These are phyloP conservation scores for Carduelis carduelis DNA, from an alignment of 2,797 vertebrate species.

Conservation along the genomic window DNA sequence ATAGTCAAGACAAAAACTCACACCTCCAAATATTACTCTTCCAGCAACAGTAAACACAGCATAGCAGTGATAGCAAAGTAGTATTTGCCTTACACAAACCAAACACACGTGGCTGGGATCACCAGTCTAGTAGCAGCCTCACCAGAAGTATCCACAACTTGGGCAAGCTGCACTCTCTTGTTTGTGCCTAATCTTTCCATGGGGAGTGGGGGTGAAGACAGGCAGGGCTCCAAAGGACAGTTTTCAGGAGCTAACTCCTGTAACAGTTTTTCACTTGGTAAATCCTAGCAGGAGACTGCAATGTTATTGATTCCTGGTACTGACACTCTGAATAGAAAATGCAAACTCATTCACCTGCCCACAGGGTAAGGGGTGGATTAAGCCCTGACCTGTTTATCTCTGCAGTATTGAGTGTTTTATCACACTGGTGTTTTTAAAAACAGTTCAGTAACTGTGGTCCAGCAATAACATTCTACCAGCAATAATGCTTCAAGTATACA, in stretches of 20 bases:
- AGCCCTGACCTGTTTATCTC: not conserved
- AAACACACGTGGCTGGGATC: not conserved
- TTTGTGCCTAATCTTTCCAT: not conserved
- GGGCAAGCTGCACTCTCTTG: not conserved
- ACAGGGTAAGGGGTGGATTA: not conserved
- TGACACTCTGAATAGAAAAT: not conserved
- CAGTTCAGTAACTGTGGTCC: not conserved
- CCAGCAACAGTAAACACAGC: not conserved
- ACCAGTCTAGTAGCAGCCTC: not conserved
- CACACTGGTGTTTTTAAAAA: not conserved
- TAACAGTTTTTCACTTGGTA: not conserved
- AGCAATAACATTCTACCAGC: not conserved
- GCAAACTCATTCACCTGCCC: not conserved
- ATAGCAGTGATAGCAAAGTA: not conserved
- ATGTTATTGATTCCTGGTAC: fast-evolving
- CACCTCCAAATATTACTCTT: not conserved
- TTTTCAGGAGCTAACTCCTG: not conserved
- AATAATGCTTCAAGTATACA: not conserved
- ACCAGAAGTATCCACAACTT: not conserved
- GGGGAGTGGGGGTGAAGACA: not conserved
- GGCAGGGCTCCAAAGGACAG: not conserved
- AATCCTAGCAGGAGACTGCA: not conserved
- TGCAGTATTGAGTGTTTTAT: not conserved
- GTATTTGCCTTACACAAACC: not conserved
- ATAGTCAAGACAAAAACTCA: not conserved